These are phyloP conservation scores for Orientallactaga sibirica DNA, from an alignment of 2,797 vertebrate genomes.

Conservation along the genomic window DNA sequence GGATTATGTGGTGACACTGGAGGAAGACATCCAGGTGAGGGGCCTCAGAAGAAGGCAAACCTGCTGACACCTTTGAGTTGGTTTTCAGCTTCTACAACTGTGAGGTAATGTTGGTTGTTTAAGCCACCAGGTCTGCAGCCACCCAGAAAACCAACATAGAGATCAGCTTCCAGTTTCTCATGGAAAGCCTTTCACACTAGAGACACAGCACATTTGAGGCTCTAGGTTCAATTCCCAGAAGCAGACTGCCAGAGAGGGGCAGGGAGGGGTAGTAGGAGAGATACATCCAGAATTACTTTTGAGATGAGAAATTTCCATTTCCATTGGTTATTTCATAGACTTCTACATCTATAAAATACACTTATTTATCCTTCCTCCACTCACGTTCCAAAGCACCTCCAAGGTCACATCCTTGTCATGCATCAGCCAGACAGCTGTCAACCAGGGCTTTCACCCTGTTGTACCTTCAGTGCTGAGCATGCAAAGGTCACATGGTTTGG, in stretches of 20 bases:
- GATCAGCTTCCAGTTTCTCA: neutral
- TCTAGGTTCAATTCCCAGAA: too few species aligned
- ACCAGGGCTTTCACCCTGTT: rapidly evolving
- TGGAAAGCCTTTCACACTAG: neutral
- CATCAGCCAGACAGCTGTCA: neutral
- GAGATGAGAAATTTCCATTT: neutral
- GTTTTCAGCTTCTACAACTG: neutral
- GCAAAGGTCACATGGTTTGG: too few species aligned
- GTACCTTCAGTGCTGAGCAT: neutral
- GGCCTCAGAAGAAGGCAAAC: neutral
- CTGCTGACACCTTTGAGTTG: neutral
- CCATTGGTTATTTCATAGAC: neutral
- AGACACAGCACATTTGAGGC: neutral
- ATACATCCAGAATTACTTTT: neutral
- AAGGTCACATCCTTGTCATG: neutral
- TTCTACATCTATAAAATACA: neutral
- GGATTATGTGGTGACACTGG: neutral
- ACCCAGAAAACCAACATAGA: neutral
- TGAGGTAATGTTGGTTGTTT: neutral
- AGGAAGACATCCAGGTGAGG: neutral
- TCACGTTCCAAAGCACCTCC: neutral
- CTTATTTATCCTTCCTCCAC: neutral
- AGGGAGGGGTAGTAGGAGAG: too few species aligned
- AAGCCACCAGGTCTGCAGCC: rapidly evolving
- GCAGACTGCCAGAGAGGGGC: too few species aligned